Percentiles rank a stretch among this genome's conserved stretches.
These are phyloP conservation scores for Semaprochilodus insignis DNA, from an alignment of 2,797 vertebrate genomes.

Conservation along the genomic window DNA sequence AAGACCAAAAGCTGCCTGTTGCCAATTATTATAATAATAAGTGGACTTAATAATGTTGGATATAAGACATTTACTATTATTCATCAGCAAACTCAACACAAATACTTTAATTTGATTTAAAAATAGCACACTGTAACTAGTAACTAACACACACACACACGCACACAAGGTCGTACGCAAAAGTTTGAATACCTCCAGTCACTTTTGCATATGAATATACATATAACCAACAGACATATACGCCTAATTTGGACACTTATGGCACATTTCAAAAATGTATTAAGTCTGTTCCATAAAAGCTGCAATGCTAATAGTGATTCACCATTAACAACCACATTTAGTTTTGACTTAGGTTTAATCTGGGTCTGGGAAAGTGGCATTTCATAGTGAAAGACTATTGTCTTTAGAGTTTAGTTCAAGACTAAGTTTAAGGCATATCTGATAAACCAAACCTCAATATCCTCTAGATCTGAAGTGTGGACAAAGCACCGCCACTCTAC, in stretches of 20 bases:
- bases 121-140: neutral
- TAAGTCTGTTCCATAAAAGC: too few relatives aligned
- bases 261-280: too few relatives aligned
- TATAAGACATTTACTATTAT: neutral
- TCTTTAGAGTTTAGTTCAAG: neutral
- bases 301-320: too few relatives aligned
- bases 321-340: too few relatives aligned
- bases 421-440: neutral
- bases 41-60: neutral
- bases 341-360: neutral
- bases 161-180: too few relatives aligned
- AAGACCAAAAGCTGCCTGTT: neutral
- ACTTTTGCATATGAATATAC: too few relatives aligned
- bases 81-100: neutral
- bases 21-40: neutral
- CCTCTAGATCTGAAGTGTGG: neutral
- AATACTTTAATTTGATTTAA: neutral
- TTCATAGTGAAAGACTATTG: neutral
- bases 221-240: too few relatives aligned
- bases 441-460: neutral
- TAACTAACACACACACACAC: too few relatives aligned
- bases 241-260: too few relatives aligned
- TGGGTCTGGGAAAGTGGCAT: too few relatives aligned
- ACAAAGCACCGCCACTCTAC: neutral
- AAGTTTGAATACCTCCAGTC: too few relatives aligned